A percentile compares a stretch with the other conserved stretches of the same genome.
These are phyloP conservation scores for Lepilemur ruficaudatus DNA, from an alignment of 2,797 vertebrate genomes.

Conservation along the genomic window DNA sequence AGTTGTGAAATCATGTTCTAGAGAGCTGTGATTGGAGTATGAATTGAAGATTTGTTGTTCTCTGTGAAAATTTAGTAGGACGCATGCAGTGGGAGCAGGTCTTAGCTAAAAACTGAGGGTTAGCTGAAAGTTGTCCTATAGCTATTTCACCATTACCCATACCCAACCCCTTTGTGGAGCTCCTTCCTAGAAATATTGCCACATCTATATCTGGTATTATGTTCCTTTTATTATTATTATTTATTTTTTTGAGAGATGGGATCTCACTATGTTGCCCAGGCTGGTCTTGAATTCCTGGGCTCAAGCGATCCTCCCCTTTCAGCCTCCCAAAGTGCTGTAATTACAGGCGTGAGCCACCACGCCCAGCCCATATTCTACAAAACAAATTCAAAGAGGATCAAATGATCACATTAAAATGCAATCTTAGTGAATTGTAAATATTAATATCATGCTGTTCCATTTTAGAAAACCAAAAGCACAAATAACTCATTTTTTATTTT, in stretches of 20 bases:
- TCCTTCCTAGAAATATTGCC: neutral
- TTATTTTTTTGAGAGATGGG: neutral
- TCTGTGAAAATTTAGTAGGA: neutral
- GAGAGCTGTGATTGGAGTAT: neutral
- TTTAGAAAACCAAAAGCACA: neutral
- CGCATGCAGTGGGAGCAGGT: neutral
- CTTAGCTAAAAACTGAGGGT: neutral
- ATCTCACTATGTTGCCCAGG: neutral
- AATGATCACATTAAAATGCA: neutral
- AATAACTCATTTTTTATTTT: neutral
- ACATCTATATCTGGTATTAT: neutral
- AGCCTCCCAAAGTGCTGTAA: neutral
- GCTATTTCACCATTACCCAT: neutral
- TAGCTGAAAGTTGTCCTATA: no score
- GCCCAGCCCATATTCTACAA: neutral
- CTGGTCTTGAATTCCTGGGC: neutral
- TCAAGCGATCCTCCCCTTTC: neutral
- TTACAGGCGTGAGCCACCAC: neutral
- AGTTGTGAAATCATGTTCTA: neutral
- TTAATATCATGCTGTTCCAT: neutral
- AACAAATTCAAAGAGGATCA: neutral
- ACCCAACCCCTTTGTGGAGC: no score
- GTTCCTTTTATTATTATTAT: neutral
- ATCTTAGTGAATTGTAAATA: neutral
- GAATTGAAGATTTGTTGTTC: neutral